phyloP scores from a whole-genome alignment of 2,888 invertebrate genomes.

The Drosophila paramelanica region DNA sequence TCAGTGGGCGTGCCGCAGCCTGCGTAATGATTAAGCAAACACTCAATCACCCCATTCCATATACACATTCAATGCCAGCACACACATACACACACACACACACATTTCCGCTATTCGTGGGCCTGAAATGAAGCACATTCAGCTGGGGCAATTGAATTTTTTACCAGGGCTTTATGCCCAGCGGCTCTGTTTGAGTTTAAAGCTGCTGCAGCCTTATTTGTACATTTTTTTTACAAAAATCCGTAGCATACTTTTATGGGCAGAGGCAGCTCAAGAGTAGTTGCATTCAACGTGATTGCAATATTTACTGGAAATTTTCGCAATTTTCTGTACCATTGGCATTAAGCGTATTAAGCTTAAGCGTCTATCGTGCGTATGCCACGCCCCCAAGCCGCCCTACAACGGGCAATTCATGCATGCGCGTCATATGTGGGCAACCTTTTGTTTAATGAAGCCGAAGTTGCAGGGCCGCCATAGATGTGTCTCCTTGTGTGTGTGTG shows the following conservation, averaged over 20 bases:
- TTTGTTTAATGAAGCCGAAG: slow-evolving; percentile 79
- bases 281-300: slow-evolving; percentile 35
- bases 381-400: slow-evolving; percentile 8
- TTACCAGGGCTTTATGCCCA: slow-evolving; percentile 24
- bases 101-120: slow-evolving; percentile 16
- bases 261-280: slow-evolving; percentile 23
- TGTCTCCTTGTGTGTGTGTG: slow-evolving; percentile 4
- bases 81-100: slow-evolving; percentile 2
- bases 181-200: slow-evolving; percentile 29
- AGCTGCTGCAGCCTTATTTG: slow-evolving; percentile 11
- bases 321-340: slow-evolving; percentile 29
- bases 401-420: slow-evolving; percentile 42
- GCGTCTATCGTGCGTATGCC: slow-evolving; percentile 41
- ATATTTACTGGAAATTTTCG: slow-evolving; percentile 43
- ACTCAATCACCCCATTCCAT: slow-evolving; percentile 34
- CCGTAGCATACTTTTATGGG: slow-evolving; percentile 48
- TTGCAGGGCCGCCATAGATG: slow-evolving; percentile 47
- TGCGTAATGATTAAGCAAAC: slow-evolving; percentile 67
- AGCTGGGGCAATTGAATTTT: slow-evolving; percentile 61
- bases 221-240: slow-evolving; percentile 11
- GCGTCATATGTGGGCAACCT: slow-evolving; percentile 59
- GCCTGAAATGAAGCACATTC: slow-evolving; percentile 55
- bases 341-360: slow-evolving; percentile 68
- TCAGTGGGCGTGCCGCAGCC: slow-evolving; percentile 46
- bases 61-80: slow-evolving; percentile 18